Percentiles rank a stretch among this genome's conserved stretches.
These are phyloP conservation scores for Acanthoscelides obtectus DNA, from an alignment of 2,888 invertebrate genomes.

Conservation along the genomic window DNA sequence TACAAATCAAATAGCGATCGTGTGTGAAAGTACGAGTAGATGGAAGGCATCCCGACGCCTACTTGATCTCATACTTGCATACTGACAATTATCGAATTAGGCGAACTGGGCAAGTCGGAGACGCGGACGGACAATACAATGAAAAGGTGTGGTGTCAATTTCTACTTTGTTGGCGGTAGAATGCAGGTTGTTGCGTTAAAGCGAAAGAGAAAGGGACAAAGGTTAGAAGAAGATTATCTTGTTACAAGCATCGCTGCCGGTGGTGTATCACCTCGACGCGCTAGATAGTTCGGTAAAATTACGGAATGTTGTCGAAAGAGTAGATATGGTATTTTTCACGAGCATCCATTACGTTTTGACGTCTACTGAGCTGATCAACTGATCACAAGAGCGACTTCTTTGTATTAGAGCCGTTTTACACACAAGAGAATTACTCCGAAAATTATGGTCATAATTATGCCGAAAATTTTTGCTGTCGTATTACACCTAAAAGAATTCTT, in stretches of 20 bases:
- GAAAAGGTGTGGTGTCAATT: background rate
- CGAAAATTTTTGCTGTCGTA: too few relatives aligned
- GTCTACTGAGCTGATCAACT: too few relatives aligned
- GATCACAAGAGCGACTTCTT: too few relatives aligned
- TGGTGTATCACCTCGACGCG: background rate
- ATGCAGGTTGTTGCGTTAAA: background rate
- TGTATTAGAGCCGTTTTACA: too few relatives aligned
- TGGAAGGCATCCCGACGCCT: background rate
- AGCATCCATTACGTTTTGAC: too few relatives aligned
- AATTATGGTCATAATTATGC: too few relatives aligned
- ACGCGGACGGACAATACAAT: background rate
- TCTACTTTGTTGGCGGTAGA: background rate
- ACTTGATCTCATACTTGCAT: background rate
- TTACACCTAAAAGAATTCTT: too few relatives aligned
- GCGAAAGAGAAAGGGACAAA: background rate
- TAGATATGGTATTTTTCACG: too few relatives aligned
- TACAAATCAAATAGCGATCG: background rate
- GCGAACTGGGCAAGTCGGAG: background rate
- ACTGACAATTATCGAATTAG: background rate
- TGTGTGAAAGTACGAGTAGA: background rate
- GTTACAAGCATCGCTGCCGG: background rate
- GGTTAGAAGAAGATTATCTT: background rate
- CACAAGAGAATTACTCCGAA: too few relatives aligned
- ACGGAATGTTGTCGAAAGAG: too few relatives aligned
- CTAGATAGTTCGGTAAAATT: background rate